These are phyloP conservation scores for Rousettus madagascariensis DNA, from an alignment of 2,797 vertebrate species.

Conservation along the genomic window DNA sequence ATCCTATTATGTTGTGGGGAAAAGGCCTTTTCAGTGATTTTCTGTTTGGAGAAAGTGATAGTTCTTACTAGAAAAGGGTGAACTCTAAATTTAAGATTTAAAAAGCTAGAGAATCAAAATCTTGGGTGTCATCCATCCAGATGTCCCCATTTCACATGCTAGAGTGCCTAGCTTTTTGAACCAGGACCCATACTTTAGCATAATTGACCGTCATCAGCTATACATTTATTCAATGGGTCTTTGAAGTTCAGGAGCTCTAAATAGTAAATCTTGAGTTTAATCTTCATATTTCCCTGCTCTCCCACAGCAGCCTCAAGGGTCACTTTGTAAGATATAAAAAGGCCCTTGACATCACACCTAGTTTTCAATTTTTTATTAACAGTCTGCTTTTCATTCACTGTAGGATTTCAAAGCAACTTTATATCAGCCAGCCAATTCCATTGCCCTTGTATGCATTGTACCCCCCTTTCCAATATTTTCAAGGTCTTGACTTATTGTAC, in stretches of 20 bases:
- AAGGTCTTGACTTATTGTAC: not conserved
- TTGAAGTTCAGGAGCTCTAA: not conserved
- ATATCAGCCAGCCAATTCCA: not conserved
- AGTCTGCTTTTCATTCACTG: not conserved
- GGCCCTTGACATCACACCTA: not conserved
- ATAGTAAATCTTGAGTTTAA: not conserved
- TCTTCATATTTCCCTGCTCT: not conserved
- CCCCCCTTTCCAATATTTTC: not conserved
- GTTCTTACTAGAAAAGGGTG: not conserved
- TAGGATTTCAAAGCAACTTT: not conserved
- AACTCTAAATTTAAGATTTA: not conserved
- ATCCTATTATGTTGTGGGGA: not conserved
- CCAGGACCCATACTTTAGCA: not conserved
- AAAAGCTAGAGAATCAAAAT: not conserved
- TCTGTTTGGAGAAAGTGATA: not conserved
- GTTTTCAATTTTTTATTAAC: slow-evolving; percentile 22
- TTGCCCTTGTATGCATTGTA: not conserved
- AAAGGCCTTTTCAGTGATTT: not conserved
- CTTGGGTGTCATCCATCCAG: not conserved
- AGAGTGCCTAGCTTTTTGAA: not conserved
- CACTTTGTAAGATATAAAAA: not conserved
- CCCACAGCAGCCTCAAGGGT: not conserved
- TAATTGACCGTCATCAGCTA: not conserved
- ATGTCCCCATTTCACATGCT: not conserved
- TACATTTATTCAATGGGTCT: not conserved